phyloP scores from a whole-genome alignment of 2,888 invertebrate species.

The Athetis lepigone region DNA sequence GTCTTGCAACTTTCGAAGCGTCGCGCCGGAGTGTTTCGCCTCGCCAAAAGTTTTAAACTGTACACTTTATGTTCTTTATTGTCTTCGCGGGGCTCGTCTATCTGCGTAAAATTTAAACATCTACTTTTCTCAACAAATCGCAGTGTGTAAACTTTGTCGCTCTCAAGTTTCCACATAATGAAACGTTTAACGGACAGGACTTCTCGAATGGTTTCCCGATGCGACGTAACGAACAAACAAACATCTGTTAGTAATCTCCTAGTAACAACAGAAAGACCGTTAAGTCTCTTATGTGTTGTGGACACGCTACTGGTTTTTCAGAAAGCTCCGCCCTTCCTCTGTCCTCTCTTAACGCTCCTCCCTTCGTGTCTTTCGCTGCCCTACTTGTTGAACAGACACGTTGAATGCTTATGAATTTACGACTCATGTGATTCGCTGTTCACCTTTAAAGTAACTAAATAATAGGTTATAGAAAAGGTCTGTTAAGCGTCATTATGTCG shows the following conservation, averaged over 20 bases:
- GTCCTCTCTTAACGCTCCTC: constrained; percentile 86
- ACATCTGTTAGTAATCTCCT: constrained; percentile 80
- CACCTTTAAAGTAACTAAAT: constrained; percentile 66
- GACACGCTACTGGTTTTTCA: constrained; percentile 85
- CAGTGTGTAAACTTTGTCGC: constrained; percentile 72
- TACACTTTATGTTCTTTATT: constrained; percentile 88
- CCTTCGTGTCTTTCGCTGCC: constrained; percentile 83
- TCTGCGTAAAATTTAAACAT: constrained; percentile 82
- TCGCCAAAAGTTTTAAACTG: constrained; percentile 86
- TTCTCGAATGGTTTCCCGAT: constrained; percentile 64
- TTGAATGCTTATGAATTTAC: constrained; percentile 80
- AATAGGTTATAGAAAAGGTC: constrained; percentile 63
- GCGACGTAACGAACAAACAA: constrained; percentile 77
- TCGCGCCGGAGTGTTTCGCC: constrained; percentile 79
- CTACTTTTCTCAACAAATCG: constrained; percentile 76
- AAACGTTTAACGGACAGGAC: constrained; percentile 63
- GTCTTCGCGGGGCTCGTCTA: constrained; percentile 80
- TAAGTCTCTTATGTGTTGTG: constrained; percentile 81
- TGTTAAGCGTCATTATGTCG: constrained; percentile 62
- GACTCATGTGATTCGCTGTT: constrained; percentile 79
- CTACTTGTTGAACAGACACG: constrained; percentile 84
- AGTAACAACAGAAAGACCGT: constrained; percentile 83
- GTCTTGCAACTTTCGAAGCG: constrained; percentile 84
- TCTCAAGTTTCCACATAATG: constrained; percentile 72
- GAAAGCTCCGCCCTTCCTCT: constrained; percentile 84